Conservation (phyloP, 2,888 invertebrate genomes). For the Acanthococcus lagerstroemiae region DNA sequence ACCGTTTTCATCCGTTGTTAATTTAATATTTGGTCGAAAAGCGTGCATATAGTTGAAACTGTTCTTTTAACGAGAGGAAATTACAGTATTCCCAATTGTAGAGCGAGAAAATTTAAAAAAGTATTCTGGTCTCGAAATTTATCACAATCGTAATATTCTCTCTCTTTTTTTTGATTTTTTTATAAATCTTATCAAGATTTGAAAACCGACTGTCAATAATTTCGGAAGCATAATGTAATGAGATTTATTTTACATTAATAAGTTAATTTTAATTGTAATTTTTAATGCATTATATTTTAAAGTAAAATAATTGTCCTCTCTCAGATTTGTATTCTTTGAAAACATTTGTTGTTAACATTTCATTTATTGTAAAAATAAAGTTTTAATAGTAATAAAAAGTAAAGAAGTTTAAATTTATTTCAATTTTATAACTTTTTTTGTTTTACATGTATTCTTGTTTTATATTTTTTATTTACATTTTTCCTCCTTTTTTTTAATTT, state of each 20-base stretch:
- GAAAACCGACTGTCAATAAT: background rate
- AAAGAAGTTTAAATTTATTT: slow-evolving; percentile 29
- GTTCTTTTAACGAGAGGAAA: too few relatives aligned
- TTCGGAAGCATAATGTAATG: slow-evolving; percentile 2
- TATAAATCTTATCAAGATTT: too few relatives aligned
- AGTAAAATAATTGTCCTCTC: slow-evolving; percentile 25
- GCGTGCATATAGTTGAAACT: too few relatives aligned
- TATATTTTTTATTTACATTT: slow-evolving; percentile 9
- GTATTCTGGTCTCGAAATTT: too few relatives aligned
- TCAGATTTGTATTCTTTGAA: background rate
- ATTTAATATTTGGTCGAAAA: too few relatives aligned
- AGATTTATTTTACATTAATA: slow-evolving; percentile 19
- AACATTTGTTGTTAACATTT: slow-evolving; percentile 6
- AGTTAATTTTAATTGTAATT: slow-evolving; percentile 26
- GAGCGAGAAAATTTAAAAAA: too few relatives aligned
- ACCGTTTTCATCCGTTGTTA: too few relatives aligned
- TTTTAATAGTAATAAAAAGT: slow-evolving; percentile 19
- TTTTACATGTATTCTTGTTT: slow-evolving; percentile 2
- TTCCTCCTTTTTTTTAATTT: slow-evolving; percentile 6
- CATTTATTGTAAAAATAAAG: slow-evolving; percentile 13
- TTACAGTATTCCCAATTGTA: too few relatives aligned
- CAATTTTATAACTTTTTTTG: background rate
- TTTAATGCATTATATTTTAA: slow-evolving; percentile 20
- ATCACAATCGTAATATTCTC: too few relatives aligned
- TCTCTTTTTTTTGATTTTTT: too few relatives aligned